Evolutionary conservation across 1,140 invertebrate genomes (phyloP).

Genomic region (Drosophila bipectinata): DNA sequence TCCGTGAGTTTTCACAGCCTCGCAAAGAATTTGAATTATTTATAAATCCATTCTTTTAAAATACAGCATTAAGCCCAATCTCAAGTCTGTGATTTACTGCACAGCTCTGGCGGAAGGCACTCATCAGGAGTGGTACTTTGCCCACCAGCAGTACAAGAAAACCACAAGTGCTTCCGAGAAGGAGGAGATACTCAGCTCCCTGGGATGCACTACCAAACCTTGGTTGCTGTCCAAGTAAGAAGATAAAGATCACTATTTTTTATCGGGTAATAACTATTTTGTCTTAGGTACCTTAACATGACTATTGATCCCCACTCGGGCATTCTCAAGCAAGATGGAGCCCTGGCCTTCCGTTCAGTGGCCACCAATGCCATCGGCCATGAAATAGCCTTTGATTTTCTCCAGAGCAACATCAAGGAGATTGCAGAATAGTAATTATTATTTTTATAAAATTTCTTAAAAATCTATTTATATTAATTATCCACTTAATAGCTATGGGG

Average conservation of each 20-base stretch:
- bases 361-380: slow-evolving; percentile 84
- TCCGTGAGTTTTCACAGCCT: slow-evolving; percentile 59
- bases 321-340: slow-evolving; percentile 86
- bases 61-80: slow-evolving; percentile 84
- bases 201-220: slow-evolving; percentile 85
- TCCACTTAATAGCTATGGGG: slow-evolving; percentile 82
- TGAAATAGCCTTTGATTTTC: slow-evolving; percentile 85
- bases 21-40: neutral
- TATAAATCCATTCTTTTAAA: neutral
- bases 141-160: slow-evolving; percentile 85
- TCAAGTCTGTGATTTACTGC: slow-evolving; percentile 85
- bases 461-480: rapidly evolving
- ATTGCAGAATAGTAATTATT: slow-evolving; percentile 84
- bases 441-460: neutral
- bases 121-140: slow-evolving; percentile 85
- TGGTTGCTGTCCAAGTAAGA: slow-evolving; percentile 84
- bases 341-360: slow-evolving; percentile 83
- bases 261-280: neutral
- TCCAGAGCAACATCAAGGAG: slow-evolving; percentile 84
- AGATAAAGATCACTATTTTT: rapidly evolving
- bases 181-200: slow-evolving; percentile 86
- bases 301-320: slow-evolving; percentile 83
- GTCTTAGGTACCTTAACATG: slow-evolving; percentile 84
- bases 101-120: slow-evolving; percentile 85
- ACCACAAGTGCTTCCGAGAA: slow-evolving; percentile 86